Evolutionary conservation across 2,113 vertebrate genomes (phyloP).

Genomic region (Echinops telfairi): DNA sequence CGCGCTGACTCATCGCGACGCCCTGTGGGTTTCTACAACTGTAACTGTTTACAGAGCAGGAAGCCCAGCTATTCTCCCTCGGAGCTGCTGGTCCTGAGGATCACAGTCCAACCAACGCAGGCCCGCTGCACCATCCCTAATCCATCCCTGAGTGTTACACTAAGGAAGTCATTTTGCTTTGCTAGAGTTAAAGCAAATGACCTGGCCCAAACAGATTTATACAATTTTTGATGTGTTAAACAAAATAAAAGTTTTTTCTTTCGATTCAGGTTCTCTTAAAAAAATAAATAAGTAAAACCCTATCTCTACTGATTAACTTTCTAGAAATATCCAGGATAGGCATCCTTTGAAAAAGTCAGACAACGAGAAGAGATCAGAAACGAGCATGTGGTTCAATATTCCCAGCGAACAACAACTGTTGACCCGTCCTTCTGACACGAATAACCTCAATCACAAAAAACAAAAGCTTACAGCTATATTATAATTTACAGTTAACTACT

Average conservation of each 20-base stretch:
- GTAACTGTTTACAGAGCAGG: too few relatives aligned
- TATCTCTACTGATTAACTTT: constrained; percentile 26
- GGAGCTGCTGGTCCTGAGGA: too few relatives aligned
- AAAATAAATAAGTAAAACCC: constrained; percentile 67
- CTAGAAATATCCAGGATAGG: constrained; percentile 56
- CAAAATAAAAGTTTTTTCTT: constrained; percentile 51
- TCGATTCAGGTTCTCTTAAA: constrained; percentile 26
- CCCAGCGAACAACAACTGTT: constrained; percentile 6
- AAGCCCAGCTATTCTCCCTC: too few relatives aligned
- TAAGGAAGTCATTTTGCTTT: neutral
- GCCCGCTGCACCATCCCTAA: too few relatives aligned
- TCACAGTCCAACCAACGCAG: too few relatives aligned
- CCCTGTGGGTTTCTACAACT: too few relatives aligned
- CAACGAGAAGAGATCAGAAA: constrained; percentile 56
- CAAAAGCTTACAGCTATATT: constrained; percentile 30
- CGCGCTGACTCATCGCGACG: too few relatives aligned
- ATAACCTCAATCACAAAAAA: constrained; percentile 41
- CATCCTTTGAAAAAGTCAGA: constrained; percentile 15
- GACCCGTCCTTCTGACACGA: constrained; percentile 53
- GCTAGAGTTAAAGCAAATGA: constrained; percentile 36
- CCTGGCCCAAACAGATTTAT: constrained; percentile 30
- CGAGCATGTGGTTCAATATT: constrained; percentile 19
- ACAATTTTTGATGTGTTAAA: neutral
- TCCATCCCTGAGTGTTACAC: neutral
- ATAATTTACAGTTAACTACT: constrained; percentile 76